Conservation (phyloP, 2,113 vertebrate genomes). For the Mus spicilegus region DNA sequence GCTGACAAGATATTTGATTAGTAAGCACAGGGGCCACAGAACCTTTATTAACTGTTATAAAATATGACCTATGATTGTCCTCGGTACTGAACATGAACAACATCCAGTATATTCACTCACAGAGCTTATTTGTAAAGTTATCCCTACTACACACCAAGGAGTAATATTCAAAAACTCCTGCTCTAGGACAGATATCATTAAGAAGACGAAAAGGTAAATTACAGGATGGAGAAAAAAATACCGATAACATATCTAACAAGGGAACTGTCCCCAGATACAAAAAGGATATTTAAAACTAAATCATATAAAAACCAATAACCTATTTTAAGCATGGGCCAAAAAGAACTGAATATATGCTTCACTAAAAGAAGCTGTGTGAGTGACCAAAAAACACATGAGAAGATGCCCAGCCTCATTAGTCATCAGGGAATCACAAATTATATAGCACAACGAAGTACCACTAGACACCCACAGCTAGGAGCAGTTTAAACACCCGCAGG, state of each 20-base stretch:
- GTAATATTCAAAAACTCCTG: background rate
- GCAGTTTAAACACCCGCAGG: too few species aligned
- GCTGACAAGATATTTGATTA: background rate
- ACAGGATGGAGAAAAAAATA: background rate
- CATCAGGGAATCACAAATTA: slow-evolving; percentile 41
- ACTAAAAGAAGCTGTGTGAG: background rate
- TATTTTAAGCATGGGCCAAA: background rate
- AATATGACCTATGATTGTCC: background rate
- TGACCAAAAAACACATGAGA: slow-evolving; percentile 19
- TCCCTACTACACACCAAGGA: background rate
- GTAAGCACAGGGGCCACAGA: background rate
- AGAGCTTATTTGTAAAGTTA: slow-evolving; percentile 40
- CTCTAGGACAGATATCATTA: background rate
- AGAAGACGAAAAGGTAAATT: slow-evolving; percentile 24
- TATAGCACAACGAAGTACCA: background rate
- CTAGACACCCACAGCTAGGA: background rate
- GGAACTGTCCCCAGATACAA: background rate
- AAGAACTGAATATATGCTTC: background rate
- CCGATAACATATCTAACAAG: background rate
- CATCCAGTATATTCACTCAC: background rate
- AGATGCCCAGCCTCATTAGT: slow-evolving; percentile 4
- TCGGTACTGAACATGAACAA: background rate
- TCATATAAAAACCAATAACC: background rate
- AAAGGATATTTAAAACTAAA: slow-evolving; percentile 32
- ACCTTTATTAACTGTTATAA: background rate